phyloP scores from a whole-genome alignment of 2,888 invertebrate genomes.

The Neoaliturus tenellus region DNA sequence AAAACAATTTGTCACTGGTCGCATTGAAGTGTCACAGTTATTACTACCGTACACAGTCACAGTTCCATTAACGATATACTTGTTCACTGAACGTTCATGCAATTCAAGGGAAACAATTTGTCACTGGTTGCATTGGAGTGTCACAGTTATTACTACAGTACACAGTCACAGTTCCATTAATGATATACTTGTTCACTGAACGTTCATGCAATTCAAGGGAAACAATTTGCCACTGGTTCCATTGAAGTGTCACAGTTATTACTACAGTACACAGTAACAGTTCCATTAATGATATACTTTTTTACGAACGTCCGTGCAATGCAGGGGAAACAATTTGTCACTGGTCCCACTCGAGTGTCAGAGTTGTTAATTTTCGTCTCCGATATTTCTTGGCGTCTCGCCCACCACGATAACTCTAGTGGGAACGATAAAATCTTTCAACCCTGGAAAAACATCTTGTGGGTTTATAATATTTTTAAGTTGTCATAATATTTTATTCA shows the following conservation, averaged over 20 bases:
- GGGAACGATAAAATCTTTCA: conserved; percentile 19
- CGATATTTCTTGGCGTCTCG: not conserved
- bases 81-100: not conserved
- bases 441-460: not conserved
- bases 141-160: not conserved
- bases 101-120: not conserved
- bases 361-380: conserved; percentile 22
- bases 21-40: not conserved
- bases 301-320: not conserved
- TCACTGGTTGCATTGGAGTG: not conserved
- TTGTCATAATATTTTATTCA: not conserved
- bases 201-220: not conserved
- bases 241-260: not conserved
- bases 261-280: not conserved
- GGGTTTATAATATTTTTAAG: not conserved
- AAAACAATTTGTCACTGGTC: not conserved
- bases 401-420: not conserved
- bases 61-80: not conserved
- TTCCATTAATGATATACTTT: not conserved
- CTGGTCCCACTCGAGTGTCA: not conserved
- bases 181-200: not conserved
- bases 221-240: not conserved
- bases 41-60: too few species aligned
- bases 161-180: too few species aligned
- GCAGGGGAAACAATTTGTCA: not conserved